phyloP scores from a whole-genome alignment of 2,888 invertebrate genomes.

The Aphrophora alni region DNA sequence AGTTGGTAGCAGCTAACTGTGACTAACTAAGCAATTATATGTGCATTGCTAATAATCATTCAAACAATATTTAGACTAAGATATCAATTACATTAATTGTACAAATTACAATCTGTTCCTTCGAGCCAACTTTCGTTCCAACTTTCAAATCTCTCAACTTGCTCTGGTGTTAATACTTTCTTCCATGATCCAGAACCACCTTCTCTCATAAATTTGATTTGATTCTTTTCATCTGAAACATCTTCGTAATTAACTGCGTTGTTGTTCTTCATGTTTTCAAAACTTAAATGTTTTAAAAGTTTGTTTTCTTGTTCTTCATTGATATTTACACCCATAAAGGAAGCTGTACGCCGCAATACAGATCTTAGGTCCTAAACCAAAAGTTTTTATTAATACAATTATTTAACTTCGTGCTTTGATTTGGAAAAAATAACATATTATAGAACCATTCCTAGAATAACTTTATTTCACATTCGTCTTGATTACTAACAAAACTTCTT shows the following conservation, averaged over 20 bases:
- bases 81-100: neutral
- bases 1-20: too few relatives aligned
- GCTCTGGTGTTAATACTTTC: constrained; percentile 51
- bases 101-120: constrained; percentile 26
- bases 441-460: too few relatives aligned
- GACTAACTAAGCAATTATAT: too few relatives aligned
- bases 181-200: constrained; percentile 59
- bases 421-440: too few relatives aligned
- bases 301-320: constrained; percentile 55
- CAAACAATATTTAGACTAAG: too few relatives aligned
- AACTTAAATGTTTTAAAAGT: constrained; percentile 60
- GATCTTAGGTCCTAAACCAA: constrained; percentile 56
- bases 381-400: too few relatives aligned
- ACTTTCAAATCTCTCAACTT: constrained; percentile 54
- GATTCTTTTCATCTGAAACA: neutral
- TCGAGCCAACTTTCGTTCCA: constrained; percentile 47
- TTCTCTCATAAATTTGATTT: constrained; percentile 58
- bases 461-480: too few relatives aligned
- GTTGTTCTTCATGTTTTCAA: constrained; percentile 65
- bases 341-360: constrained; percentile 57
- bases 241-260: constrained; percentile 63
- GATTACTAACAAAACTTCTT: too few relatives aligned
- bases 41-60: too few relatives aligned
- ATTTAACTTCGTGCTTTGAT: too few relatives aligned
- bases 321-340: constrained; percentile 57